Percentiles rank a stretch among this genome's conserved stretches.
Conservation (phyloP, 2,113 vertebrate species). For the Sardina pilchardus region DNA sequence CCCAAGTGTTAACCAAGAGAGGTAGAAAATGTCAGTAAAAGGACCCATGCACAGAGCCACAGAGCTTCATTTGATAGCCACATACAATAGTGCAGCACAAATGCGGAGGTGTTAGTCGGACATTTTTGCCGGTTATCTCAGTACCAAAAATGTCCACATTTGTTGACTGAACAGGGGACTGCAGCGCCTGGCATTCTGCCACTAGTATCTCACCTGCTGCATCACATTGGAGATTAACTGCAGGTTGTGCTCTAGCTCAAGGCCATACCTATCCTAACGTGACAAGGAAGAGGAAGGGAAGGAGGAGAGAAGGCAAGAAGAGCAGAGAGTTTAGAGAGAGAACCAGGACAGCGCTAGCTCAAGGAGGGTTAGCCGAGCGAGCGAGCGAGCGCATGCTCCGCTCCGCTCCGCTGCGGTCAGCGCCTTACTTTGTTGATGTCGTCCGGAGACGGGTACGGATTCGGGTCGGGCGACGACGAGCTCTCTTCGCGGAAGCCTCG, state of each 20-base stretch:
- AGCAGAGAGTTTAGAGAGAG: conserved; percentile 7
- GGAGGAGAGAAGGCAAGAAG: conserved; percentile 37
- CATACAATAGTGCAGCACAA: background rate
- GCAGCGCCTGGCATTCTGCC: background rate
- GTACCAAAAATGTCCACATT: background rate
- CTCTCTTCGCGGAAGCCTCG: background rate
- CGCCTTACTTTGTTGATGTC: conserved; percentile 64
- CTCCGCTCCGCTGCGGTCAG: background rate
- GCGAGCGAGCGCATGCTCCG: background rate
- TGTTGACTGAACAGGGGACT: background rate
- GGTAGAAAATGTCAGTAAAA: no score
- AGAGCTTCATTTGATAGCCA: background rate
- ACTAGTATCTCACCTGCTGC: conserved; percentile 54
- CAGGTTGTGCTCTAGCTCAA: conserved; percentile 54
- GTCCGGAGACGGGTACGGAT: conserved; percentile 56
- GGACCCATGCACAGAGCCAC: no score
- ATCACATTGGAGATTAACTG: conserved; percentile 54
- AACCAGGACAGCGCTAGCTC: background rate
- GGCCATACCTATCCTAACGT: conserved; percentile 46
- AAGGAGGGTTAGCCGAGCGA: background rate
- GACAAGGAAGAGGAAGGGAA: conserved; percentile 23
- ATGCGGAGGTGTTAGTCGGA: background rate
- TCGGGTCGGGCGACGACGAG: conserved; percentile 31
- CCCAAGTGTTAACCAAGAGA: no score
- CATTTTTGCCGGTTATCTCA: background rate